Evolutionary conservation across 2,888 invertebrate genomes (phyloP), one percentile per base, ranked within the genome.

Genomic region (Cartodere bifasciata): DNA sequence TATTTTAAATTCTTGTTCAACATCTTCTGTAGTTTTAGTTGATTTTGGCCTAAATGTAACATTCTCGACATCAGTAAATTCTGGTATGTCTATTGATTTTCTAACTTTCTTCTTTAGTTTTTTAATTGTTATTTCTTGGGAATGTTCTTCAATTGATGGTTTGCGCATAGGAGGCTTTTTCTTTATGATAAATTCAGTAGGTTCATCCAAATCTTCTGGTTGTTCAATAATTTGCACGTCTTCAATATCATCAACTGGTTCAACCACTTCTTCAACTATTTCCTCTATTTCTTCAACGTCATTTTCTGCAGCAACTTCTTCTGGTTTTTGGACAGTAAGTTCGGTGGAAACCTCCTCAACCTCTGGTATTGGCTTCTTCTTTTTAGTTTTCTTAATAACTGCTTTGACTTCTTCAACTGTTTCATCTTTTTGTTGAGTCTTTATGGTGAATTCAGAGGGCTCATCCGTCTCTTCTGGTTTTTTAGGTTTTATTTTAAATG

Each of bases 1-100:
- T 41, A 87, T 85, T 57, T 80, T 85, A 53, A 87, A 87, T 60
- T 87, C 87, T 62, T 87, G 87, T 51, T 87, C 86, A 9, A 87
- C 82, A 47, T 85, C 82, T 64, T 86, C 85, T 56, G 81, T 82
- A 1, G 79, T 81, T 63, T 78, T 83, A 1, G 75, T 78, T 4
- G 65, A 59, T 57, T 75, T 76, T 7, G 84, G 81, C 45, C 79
- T 72, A 58, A 85, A 85, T 21, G 80, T 84, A 1, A 86, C 83
- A 44, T 72, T 79, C 63, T 83, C 79, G 6, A 75, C 72, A 49
- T 79, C 81, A 1, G 76, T 74, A 27, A 74, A 68, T 64, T 83
- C 83, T 23, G 78, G 75, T 39, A 78, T 64, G 42, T 79, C 76
- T 4, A 67, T 60, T 22, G 72, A 65, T 52, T 79, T 79, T 48